Evolutionary conservation across 2,797 vertebrate species (phyloP).

Genomic region (Natrix natrix): DNA sequence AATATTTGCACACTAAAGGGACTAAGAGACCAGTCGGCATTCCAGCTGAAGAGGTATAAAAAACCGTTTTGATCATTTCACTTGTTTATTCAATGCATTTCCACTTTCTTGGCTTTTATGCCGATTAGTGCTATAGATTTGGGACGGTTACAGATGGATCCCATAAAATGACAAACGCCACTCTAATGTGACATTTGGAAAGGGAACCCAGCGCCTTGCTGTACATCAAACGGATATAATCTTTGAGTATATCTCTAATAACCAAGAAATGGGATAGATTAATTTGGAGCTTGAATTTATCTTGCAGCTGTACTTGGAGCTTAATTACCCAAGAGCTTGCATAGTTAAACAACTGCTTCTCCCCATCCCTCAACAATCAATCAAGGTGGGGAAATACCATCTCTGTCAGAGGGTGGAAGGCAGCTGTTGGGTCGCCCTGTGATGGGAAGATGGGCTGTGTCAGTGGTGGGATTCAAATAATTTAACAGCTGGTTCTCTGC

Average conservation of each 20-base stretch:
- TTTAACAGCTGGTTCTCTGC: no score
- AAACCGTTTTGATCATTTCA: not conserved
- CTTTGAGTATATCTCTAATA: not conserved
- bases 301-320: not conserved
- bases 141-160: not conserved
- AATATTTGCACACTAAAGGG: not conserved
- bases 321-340: not conserved
- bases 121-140: not conserved
- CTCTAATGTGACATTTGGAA: not conserved
- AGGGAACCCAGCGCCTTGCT: not conserved
- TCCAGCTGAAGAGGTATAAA: not conserved
- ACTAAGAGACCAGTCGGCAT: not conserved
- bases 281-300: not conserved
- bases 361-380: not conserved
- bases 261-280: not conserved
- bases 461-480: no score
- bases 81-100: not conserved
- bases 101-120: not conserved
- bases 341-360: not conserved
- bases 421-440: not conserved
- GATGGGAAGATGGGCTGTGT: not conserved
- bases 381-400: not conserved
- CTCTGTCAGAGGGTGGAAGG: not conserved
- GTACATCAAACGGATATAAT: not conserved
- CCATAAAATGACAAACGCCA: not conserved